phyloP scores from a whole-genome alignment of 2,888 invertebrate genomes.

The Allolobophora icterica region DNA sequence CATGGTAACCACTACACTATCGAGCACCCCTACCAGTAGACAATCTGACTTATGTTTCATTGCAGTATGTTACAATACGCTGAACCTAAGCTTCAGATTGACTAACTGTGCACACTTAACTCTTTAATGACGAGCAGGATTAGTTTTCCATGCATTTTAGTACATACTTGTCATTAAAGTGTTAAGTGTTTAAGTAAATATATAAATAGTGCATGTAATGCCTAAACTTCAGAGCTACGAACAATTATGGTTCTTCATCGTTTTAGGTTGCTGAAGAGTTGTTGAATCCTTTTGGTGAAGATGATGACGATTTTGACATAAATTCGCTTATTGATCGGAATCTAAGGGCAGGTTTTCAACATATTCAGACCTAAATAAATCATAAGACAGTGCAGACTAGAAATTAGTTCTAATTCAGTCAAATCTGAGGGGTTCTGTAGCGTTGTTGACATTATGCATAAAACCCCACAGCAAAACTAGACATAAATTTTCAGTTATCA shows the following conservation, averaged over 20 bases:
- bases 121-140: too few species aligned
- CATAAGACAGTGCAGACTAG: not conserved
- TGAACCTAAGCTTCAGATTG: not conserved
- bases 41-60: not conserved
- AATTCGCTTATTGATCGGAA: constrained; percentile 51
- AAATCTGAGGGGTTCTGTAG: too few species aligned
- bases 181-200: not conserved
- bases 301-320: constrained; percentile 64
- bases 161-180: too few species aligned
- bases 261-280: constrained; percentile 64
- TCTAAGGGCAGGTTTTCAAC: constrained; percentile 41
- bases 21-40: too few species aligned
- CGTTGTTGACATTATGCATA: too few species aligned
- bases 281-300: constrained; percentile 66
- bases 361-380: not conserved
- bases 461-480: too few species aligned
- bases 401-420: too few species aligned
- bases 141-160: too few species aligned
- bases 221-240: not conserved
- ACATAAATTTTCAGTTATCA: too few species aligned
- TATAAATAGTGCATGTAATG: not conserved
- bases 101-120: not conserved
- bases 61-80: not conserved
- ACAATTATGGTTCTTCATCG: constrained; percentile 66
- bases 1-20: too few species aligned